Evolutionary conservation across 2,888 invertebrate genomes (phyloP).

Genomic region (Aelia acuminata): DNA sequence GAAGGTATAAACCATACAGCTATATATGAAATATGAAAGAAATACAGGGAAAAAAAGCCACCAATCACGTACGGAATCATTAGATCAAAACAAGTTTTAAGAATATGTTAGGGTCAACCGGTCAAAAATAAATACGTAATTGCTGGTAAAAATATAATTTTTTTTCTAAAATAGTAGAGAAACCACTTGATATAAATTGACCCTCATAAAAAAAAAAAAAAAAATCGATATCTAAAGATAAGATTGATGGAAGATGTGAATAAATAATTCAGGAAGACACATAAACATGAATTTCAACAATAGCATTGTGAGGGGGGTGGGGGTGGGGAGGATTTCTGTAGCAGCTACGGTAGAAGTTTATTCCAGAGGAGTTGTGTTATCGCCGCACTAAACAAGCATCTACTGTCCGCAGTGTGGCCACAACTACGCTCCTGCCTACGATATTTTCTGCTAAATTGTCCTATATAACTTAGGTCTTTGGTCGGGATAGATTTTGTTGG

Average conservation of each 20-base stretch:
- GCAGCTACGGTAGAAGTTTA: not conserved
- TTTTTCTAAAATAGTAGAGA: no score
- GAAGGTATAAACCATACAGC: no score
- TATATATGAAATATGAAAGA: no score
- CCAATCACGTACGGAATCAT: no score
- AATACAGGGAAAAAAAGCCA: no score
- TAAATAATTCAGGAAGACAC: not conserved
- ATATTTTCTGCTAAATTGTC: not conserved
- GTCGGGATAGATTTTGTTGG: no score
- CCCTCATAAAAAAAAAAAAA: not conserved
- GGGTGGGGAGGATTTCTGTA: not conserved
- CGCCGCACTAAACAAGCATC: not conserved
- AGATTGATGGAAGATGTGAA: not conserved
- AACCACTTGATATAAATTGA: no score
- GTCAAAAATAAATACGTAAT: no score
- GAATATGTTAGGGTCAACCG: no score
- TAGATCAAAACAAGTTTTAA: no score
- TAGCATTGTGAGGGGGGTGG: not conserved
- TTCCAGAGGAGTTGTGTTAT: not conserved
- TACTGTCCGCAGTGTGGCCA: slow-evolving; percentile 1
- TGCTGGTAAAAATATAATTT: no score
- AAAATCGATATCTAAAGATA: not conserved
- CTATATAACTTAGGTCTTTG: not conserved
- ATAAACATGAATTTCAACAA: slow-evolving; percentile 3
- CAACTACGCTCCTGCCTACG: not conserved